Conservation (phyloP, 2,888 invertebrate genomes). For the Bedellia somnulentella region DNA sequence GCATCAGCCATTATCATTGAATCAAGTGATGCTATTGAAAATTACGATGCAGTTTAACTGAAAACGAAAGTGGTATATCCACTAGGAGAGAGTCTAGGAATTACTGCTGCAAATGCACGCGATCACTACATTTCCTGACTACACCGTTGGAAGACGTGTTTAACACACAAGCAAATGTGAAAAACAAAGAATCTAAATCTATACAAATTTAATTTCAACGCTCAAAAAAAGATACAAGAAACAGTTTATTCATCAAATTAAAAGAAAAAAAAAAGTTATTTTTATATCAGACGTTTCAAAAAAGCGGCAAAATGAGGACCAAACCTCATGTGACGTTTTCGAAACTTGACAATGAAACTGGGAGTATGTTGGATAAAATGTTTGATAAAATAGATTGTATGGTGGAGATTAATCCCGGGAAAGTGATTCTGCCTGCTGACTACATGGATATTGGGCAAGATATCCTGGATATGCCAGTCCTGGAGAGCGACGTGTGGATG, state of each 20-base stretch:
- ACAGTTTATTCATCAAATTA: too few species aligned
- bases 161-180: too few species aligned
- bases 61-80: conserved; percentile 24
- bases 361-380: conserved; percentile 64
- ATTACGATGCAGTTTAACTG: too few species aligned
- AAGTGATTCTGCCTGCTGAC: conserved; percentile 69
- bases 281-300: too few species aligned
- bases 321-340: conserved; percentile 50
- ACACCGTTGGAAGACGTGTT: conserved; percentile 13
- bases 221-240: too few species aligned
- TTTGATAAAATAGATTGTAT: conserved; percentile 71
- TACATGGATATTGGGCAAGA: conserved; percentile 69
- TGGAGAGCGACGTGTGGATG: conserved; percentile 80
- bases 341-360: conserved; percentile 62
- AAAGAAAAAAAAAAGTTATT: too few species aligned
- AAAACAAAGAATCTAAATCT: conserved; percentile 2
- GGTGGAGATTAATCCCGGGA: conserved; percentile 72
- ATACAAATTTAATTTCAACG: neutral
- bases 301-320: conserved; percentile 27
- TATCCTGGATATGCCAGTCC: conserved; percentile 71
- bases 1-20: too few species aligned
- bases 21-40: too few species aligned
- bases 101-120: conserved; percentile 19
- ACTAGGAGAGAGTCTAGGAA: conserved; percentile 26
- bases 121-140: conserved; percentile 25